Evolutionary conservation across 2,888 invertebrate species (phyloP), one percentile per base, ranked within the genome.

Genomic region (Noctua janthe): DNA sequence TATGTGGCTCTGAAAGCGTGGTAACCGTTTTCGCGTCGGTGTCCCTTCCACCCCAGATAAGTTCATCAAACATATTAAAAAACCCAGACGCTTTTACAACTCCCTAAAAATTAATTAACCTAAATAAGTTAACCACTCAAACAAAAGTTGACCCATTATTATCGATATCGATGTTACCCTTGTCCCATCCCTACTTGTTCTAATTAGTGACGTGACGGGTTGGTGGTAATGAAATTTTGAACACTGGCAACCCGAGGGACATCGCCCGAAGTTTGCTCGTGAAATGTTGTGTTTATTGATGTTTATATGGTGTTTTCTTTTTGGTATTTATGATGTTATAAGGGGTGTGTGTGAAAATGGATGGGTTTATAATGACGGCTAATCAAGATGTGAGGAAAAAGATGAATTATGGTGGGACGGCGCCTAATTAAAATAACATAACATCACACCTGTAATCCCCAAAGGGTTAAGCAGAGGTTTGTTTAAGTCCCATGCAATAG

Each of bases 221-320:
- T 80, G 75, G 76, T 59, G 67, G 83, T 91, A 90, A 91, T 91
- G 84, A 91, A 91, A 91, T 91, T 90, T 88, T 87, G 88, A 88
- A 87, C 81, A 81, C 83, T 86, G 84, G 83, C 78, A 59, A 70
- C 89, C 87, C 81, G 1, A 76, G 87, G 86, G 88, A 86, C 80
- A 69, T 69, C 51, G 72, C 51, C 56, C 35, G 76, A 71, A 88
- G 74, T 82, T 85, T 47, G 49, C 71, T 80, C 79, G 71, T 85
- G 84, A 85, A 83, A 82, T 84, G 72, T 69, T 69, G 35, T 70
- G 62, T 75, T 64, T 79, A 84, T 76, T 5, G 49, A 5, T 54
- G 64, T 67, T 47, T 62, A 47, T 3, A 20, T 47, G 39, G 3
- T 49, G 54, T 59, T 82, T 71, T 66, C 20, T 74, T 47, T 64